phyloP scores from a whole-genome alignment of 2,888 invertebrate genomes.

The Thysanoteuthis rhombus region DNA sequence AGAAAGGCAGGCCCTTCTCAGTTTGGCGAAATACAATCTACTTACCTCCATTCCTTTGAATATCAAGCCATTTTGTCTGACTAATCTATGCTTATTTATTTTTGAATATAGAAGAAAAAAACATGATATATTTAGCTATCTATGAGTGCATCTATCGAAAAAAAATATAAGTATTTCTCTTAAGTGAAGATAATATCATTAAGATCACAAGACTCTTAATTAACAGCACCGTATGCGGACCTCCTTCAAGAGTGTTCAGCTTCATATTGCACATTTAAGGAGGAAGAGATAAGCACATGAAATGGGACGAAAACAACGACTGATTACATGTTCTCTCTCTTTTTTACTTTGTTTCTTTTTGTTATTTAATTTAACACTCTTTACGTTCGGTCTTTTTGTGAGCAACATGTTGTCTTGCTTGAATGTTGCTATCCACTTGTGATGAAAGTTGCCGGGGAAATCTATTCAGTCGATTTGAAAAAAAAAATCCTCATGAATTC shows the following conservation, averaged over 20 bases:
- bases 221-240: not conserved
- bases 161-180: not conserved
- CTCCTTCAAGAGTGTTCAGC: not conserved
- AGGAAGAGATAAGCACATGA: not conserved
- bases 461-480: not conserved
- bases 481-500: too few relatives aligned
- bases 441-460: not conserved
- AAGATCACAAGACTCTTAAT: not conserved
- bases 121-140: not conserved
- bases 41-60: too few relatives aligned
- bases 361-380: not conserved
- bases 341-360: not conserved
- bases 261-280: not conserved
- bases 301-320: not conserved
- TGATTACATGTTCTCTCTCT: not conserved
- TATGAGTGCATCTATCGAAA: not conserved
- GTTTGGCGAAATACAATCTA: too few relatives aligned
- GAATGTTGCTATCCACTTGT: not conserved
- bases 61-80: not conserved
- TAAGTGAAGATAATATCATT: not conserved
- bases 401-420: not conserved
- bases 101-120: not conserved
- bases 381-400: not conserved
- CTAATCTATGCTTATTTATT: not conserved
- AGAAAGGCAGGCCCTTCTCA: too few relatives aligned